phyloP scores from a whole-genome alignment of 1,140 invertebrate species.

The Brachionus paranguensis region DNA sequence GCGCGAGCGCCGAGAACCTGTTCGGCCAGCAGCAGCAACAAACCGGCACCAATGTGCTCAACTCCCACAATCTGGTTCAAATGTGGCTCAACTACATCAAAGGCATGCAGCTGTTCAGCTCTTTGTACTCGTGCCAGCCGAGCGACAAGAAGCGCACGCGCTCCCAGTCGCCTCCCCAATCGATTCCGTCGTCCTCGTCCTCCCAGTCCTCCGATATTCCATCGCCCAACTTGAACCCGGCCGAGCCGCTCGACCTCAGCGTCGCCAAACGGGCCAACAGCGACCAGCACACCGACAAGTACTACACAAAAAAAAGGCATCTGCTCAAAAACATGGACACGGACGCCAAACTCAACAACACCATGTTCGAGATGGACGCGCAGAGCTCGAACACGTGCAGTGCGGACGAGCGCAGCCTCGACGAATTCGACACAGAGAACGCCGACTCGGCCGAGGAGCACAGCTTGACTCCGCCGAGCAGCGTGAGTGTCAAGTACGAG shows the following conservation, averaged over 20 bases:
- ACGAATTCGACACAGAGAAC: neutral
- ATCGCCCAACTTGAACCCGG: neutral
- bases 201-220: neutral
- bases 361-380: neutral
- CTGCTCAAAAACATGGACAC: neutral
- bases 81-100: slow-evolving; percentile 6
- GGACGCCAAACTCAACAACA: neutral
- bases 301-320: neutral
- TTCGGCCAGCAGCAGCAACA: neutral
- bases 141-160: neutral
- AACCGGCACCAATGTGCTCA: neutral
- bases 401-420: neutral
- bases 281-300: neutral
- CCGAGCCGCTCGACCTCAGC: neutral
- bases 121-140: neutral
- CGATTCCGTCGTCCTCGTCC: slow-evolving; percentile 1
- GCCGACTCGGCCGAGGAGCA: neutral
- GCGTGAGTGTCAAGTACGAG: neutral
- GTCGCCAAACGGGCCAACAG: neutral
- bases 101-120: neutral
- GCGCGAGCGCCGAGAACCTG: neutral
- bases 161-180: neutral
- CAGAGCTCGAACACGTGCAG: slow-evolving; percentile 11
- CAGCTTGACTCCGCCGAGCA: neutral
- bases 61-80: slow-evolving; percentile 4